These are phyloP conservation scores for Eumeta japonica DNA, from an alignment of 1,140 invertebrate species.

Conservation along the genomic window DNA sequence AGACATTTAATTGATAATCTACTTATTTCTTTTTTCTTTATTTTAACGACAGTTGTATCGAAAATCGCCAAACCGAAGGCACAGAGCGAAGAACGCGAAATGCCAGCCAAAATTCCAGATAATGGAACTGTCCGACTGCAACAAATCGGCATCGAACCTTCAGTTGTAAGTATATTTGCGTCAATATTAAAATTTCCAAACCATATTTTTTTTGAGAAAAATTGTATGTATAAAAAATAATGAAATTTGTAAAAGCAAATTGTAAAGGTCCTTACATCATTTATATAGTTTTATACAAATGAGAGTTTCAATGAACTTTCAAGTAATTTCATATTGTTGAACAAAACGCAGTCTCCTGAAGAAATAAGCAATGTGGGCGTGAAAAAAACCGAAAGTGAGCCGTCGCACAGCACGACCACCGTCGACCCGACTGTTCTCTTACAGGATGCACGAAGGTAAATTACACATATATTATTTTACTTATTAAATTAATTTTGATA, in stretches of 20 bases:
- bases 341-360: too few relatives aligned
- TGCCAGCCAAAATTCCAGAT: slow-evolving; percentile 26
- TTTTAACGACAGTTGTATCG: slow-evolving; percentile 26
- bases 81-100: slow-evolving; percentile 51
- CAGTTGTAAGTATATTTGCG: slow-evolving; percentile 29
- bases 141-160: slow-evolving; percentile 54
- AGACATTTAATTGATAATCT: too few relatives aligned
- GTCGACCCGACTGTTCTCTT: slow-evolving; percentile 34
- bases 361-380: slow-evolving; percentile 20
- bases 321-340: too few relatives aligned
- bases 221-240: too few relatives aligned
- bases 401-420: slow-evolving; percentile 24
- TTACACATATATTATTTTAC: neutral
- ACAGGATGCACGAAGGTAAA: slow-evolving; percentile 43
- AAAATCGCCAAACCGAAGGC: slow-evolving; percentile 53
- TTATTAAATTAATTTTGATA: too few relatives aligned
- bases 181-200: neutral
- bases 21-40: neutral
- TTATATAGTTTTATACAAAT: too few relatives aligned
- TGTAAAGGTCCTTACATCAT: too few relatives aligned
- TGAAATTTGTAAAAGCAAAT: too few relatives aligned
- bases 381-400: slow-evolving; percentile 49
- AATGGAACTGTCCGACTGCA: slow-evolving; percentile 42
- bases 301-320: too few relatives aligned
- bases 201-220: slow-evolving; percentile 1